Percentiles rank a stretch among this genome's conserved stretches.
Conservation (phyloP, 2,888 invertebrate genomes). For the Aspidiotus destructor region DNA sequence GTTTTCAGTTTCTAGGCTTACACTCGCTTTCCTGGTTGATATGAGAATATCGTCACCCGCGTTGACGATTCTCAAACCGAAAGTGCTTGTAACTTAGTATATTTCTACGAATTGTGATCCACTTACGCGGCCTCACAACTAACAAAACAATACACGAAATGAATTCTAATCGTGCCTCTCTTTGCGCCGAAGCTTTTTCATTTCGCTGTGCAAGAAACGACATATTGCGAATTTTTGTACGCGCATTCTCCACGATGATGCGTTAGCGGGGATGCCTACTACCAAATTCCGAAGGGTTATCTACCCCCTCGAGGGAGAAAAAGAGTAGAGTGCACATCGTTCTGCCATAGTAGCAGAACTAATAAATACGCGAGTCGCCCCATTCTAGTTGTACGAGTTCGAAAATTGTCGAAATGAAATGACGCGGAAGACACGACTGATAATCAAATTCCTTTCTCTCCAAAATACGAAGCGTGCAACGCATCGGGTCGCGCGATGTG, state of each 20-base stretch:
- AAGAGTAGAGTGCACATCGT: background rate
- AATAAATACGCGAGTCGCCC: constrained; percentile 6
- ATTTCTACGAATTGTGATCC: too few relatives aligned
- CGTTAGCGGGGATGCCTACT: background rate
- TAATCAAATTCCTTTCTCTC: constrained; percentile 11
- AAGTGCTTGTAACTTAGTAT: too few relatives aligned
- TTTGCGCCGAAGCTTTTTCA: background rate
- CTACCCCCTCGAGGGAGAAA: constrained; percentile 7
- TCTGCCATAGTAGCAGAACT: constrained; percentile 5
- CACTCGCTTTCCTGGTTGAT: too few relatives aligned
- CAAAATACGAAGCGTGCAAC: background rate
- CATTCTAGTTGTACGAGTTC: background rate
- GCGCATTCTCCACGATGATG: background rate
- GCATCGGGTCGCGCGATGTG: background rate
- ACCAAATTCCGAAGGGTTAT: constrained; percentile 9
- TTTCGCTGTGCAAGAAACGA: constrained; percentile 7
- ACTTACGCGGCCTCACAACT: too few relatives aligned
- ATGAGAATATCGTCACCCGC: too few relatives aligned
- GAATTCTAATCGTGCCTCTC: too few relatives aligned
- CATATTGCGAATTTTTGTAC: background rate
- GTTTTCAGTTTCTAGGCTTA: too few relatives aligned
- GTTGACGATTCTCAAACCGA: too few relatives aligned
- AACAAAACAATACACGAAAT: too few relatives aligned
- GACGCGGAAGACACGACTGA: constrained; percentile 8
- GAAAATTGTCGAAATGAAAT: constrained; percentile 12